phyloP scores from a whole-genome alignment of 2,113 vertebrate genomes.

The Protobothrops flavoviridis region DNA sequence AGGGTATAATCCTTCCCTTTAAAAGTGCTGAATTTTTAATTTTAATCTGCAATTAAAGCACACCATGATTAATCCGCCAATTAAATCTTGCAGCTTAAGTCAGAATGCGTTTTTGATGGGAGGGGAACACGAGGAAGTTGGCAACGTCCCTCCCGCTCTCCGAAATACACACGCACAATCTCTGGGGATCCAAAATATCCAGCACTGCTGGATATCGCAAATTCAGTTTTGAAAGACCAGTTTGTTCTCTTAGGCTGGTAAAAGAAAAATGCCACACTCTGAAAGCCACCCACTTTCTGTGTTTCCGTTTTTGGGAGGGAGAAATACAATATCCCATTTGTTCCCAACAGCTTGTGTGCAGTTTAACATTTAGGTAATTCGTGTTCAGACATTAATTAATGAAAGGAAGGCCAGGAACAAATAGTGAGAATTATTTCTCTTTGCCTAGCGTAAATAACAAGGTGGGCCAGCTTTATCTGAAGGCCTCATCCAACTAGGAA shows the following conservation, averaged over 20 bases:
- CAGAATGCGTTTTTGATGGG: neutral
- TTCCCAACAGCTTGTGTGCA: slow-evolving; percentile 28
- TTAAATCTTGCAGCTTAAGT: neutral
- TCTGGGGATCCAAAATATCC: neutral
- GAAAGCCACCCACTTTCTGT: rapidly evolving
- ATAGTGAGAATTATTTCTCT: slow-evolving; percentile 52
- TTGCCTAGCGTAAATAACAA: slow-evolving; percentile 44
- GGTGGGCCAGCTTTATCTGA: slow-evolving; percentile 45
- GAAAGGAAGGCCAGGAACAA: slow-evolving; percentile 33
- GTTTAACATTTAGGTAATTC: slow-evolving; percentile 46
- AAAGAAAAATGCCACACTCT: neutral
- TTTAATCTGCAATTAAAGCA: neutral
- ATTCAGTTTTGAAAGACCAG: neutral
- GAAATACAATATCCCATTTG: neutral
- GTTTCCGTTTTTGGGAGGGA: slow-evolving; percentile 9
- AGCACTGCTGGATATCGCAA: neutral
- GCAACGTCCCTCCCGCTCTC: neutral
- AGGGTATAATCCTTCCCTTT: neutral
- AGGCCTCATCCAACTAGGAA: slow-evolving; percentile 46
- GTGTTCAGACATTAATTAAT: slow-evolving; percentile 55
- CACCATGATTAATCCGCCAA: neutral
- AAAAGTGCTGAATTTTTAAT: neutral
- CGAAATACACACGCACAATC: rapidly evolving
- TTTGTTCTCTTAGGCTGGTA: neutral
- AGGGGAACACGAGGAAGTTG: neutral